These are phyloP conservation scores for Microplitis mediator DNA, from an alignment of 1,140 invertebrate species.

Conservation along the genomic window DNA sequence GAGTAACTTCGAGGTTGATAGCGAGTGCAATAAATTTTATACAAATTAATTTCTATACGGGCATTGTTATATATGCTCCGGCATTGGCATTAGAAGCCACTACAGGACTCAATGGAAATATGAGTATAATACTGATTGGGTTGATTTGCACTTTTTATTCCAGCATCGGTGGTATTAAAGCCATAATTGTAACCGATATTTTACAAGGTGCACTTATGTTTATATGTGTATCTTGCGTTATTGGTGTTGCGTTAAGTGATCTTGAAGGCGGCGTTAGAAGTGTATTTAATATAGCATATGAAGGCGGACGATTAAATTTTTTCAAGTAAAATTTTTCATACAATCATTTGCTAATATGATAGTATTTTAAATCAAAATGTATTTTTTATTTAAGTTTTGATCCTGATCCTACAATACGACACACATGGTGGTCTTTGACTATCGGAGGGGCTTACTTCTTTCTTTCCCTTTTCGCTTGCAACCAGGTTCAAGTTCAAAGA, in stretches of 20 bases:
- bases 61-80: slow-evolving; percentile 91
- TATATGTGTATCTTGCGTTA: slow-evolving; percentile 58
- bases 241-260: slow-evolving; percentile 66
- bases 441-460: slow-evolving; percentile 78
- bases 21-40: slow-evolving; percentile 79
- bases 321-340: slow-evolving; percentile 43
- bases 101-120: slow-evolving; percentile 75
- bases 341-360: too few relatives aligned
- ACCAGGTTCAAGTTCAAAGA: slow-evolving; percentile 69
- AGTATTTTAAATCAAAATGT: too few relatives aligned
- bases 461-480: slow-evolving; percentile 79
- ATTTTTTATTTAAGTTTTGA: slow-evolving; percentile 53
- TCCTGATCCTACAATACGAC: slow-evolving; percentile 74
- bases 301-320: slow-evolving; percentile 56
- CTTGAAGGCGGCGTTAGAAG: slow-evolving; percentile 67
- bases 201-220: slow-evolving; percentile 84
- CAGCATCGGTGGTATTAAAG: slow-evolving; percentile 88
- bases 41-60: slow-evolving; percentile 89
- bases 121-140: slow-evolving; percentile 79
- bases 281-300: slow-evolving; percentile 71
- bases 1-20: slow-evolving; percentile 68
- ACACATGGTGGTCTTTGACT: slow-evolving; percentile 75
- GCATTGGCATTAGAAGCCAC: slow-evolving; percentile 91
- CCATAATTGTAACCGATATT: slow-evolving; percentile 85
- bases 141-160: slow-evolving; percentile 89